Evolutionary conservation across 2,113 vertebrate genomes (phyloP), one percentile per base, ranked within the genome.

Genomic region (Hypocryptadius cinnamomeus): DNA sequence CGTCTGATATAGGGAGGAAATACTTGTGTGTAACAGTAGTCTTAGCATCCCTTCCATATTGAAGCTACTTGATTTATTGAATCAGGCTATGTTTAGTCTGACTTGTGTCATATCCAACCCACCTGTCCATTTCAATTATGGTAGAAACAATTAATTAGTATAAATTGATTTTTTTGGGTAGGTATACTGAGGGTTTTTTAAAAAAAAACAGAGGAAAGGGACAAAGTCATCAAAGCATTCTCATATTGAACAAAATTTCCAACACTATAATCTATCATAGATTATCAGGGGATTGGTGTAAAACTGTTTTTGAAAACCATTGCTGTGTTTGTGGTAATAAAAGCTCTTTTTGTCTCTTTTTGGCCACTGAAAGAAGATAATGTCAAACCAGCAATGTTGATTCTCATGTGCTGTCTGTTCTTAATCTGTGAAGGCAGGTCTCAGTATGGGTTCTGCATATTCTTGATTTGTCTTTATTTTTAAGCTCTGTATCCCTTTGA

Each of bases 241-340:
- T 40, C 6, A 20, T 60, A 14, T 4, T 4, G 2, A 54, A 33
- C 15, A 50, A 35, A n/a, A 18, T 33, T 85, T 93, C 5, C 25
- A 48, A 6, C 18, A 12, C 25, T 63, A 0, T 53, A 40, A 42
- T 63, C 15, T 2, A 1, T 39, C 5, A 6, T 1, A 69, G 22
- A 4, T 63, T 45, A 19, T 73, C 42, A 66, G 18, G 20, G 44
- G 37, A 6, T 40, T 80, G 30, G 13, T 60, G 10, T 60, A 20
- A 53, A 48, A 31, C 6, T 61, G n/a, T 7, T 68, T 78, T 54
- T 72, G 48, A 76, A 56, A 72, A 37, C 10, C 1, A 1, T 6
- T 60, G 35, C 19, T 65, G 3, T 51, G 1, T 78, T 42, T 71
- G 11, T 74, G 24, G 22, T 68, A 27, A 18, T 65, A 15, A 39